phyloP scores from a whole-genome alignment of 2,797 vertebrate genomes.

The Bothrops alternatus region DNA sequence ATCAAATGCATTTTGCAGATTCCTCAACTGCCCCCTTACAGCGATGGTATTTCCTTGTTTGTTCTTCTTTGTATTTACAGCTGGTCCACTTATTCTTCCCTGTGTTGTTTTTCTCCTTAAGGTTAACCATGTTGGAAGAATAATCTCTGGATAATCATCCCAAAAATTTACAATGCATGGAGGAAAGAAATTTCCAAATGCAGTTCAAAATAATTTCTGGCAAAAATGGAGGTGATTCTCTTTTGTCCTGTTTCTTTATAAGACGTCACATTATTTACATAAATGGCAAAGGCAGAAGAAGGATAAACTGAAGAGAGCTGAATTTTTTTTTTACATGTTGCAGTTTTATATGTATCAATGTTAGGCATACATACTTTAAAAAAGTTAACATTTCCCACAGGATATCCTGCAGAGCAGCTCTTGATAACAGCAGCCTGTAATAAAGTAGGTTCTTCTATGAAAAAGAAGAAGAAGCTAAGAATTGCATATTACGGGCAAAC shows the following conservation, averaged over 20 bases:
- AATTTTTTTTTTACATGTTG: conserved; percentile 7
- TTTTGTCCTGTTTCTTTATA: conserved; percentile 56
- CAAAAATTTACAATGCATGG: conserved; percentile 48
- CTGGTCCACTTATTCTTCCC: conserved; percentile 53
- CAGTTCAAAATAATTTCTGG: conserved; percentile 55
- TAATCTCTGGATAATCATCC: conserved; percentile 48
- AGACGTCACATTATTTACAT: conserved; percentile 71
- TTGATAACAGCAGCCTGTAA: neutral
- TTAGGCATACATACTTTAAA: conserved; percentile 31
- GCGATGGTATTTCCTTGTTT: conserved; percentile 52
- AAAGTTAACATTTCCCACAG: neutral
- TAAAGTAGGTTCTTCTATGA: conserved; percentile 24
- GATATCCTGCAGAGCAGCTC: conserved; percentile 41
- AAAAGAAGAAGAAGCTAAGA: neutral
- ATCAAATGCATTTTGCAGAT: conserved; percentile 57
- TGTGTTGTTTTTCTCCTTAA: conserved; percentile 47
- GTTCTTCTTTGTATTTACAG: conserved; percentile 54
- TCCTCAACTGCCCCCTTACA: conserved; percentile 61
- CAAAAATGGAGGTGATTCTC: conserved; percentile 61
- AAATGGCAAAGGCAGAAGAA: conserved; percentile 67
- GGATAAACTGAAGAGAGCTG: conserved; percentile 46
- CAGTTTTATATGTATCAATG: conserved; percentile 23
- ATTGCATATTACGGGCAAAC: neutral
- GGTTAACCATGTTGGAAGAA: conserved; percentile 58
- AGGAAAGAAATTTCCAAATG: conserved; percentile 41